A percentile compares a stretch with the other conserved stretches of the same genome.
These are phyloP conservation scores for Sebastes steindachneri DNA, from an alignment of 2,797 vertebrate genomes.

Conservation along the genomic window DNA sequence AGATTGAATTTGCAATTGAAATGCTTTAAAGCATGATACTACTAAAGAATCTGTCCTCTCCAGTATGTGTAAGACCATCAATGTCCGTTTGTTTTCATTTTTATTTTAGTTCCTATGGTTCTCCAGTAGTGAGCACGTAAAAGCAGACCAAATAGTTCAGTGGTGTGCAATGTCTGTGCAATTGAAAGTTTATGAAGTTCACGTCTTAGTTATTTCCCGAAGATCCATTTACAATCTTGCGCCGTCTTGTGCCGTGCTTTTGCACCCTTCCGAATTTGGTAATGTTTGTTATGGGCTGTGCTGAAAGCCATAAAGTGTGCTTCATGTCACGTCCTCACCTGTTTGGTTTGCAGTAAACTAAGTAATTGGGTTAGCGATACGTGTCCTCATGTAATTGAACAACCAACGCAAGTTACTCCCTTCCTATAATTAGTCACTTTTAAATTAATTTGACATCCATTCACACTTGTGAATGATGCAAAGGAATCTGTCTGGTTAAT, in stretches of 20 bases:
- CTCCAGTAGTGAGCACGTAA: neutral
- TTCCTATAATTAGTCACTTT: neutral
- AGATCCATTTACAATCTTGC: neutral
- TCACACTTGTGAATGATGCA: neutral
- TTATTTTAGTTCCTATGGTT: neutral
- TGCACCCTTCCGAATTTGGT: accelerated
- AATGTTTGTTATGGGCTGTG: neutral
- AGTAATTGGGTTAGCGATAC: too few relatives aligned
- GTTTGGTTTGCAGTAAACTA: neutral
- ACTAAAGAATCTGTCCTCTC: neutral
- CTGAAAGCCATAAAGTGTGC: neutral
- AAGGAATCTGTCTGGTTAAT: neutral
- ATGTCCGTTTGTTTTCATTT: neutral
- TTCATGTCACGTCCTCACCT: neutral
- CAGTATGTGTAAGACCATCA: neutral
- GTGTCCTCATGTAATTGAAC: neutral
- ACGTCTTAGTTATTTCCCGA: neutral
- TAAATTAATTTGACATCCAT: neutral
- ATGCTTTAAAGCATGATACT: neutral
- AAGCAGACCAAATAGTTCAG: neutral
- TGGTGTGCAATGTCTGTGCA: neutral
- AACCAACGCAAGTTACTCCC: neutral
- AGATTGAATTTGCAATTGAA: neutral
- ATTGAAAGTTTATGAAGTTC: neutral
- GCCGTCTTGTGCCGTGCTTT: too few relatives aligned